Base-by-base conservation (phyloP, 1,140 invertebrate genomes). In the Formica exsecta region DNA sequence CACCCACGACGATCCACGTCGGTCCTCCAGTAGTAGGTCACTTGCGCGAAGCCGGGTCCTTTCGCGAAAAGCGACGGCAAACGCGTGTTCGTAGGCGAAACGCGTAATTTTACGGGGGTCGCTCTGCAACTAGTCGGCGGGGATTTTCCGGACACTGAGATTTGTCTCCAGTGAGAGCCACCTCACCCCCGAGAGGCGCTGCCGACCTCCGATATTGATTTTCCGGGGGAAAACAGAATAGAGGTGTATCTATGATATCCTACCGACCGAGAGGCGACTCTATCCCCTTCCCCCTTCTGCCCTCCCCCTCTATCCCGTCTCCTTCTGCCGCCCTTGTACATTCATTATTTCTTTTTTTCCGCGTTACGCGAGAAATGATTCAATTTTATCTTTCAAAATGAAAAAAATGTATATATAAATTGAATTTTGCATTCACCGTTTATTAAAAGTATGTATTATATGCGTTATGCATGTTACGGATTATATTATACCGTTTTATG, bases 201-300 rank as follows among this genome's bases (percentile, higher is more conserved):
- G 93, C 92, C 90, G 91, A 93, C 91, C 93, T 91, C 91, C 87
- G 91, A 95, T 95, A 95, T 95, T 95, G 94, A 95, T 95, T 95
- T 95, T 95, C 92, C 92, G 87, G 83, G 90, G 89, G 92, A 91
- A 93, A 94, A 93, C 91, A 92, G 91, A 93, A 92, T 92, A 92
- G 91, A 89, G 88, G 87, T 88, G 92, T 87, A 87, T 88, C 91
- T 92, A 93, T 91, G 93, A 94, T 92, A 92, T 93, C 87, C 92
- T 84, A 87, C 83, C 88, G 88, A 86, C 85, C 8, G 11, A 25
- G 32, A 48, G 51, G 9, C 51, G 62, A 85, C 9, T 73, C n/a
- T 5, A 4, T 70, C 36, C 74, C n/a, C 41, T 22, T 22, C 36
- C 16, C 19, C 25, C 48, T 36, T 2, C 13, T 8, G 4, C 22